These are phyloP conservation scores for Pseudocheirus occidentalis DNA, from an alignment of 2,797 vertebrate species.

Conservation along the genomic window DNA sequence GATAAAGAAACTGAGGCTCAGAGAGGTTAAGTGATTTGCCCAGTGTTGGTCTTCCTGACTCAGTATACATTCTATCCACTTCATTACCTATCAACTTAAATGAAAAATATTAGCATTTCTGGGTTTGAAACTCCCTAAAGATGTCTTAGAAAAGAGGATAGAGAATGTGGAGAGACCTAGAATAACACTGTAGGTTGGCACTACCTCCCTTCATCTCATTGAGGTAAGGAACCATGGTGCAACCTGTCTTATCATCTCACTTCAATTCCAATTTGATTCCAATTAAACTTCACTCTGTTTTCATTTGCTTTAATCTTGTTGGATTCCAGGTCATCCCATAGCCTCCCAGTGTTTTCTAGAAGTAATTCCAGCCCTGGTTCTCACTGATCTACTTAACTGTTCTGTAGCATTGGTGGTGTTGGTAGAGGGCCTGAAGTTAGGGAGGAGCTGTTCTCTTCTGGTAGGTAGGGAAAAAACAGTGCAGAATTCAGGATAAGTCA, in stretches of 20 bases:
- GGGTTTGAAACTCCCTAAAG: not conserved
- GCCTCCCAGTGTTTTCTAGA: not conserved
- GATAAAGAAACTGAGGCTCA: not conserved
- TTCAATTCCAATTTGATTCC: not conserved
- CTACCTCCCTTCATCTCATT: not conserved
- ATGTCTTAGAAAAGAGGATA: not conserved
- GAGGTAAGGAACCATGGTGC: too few species aligned
- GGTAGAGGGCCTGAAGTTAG: not conserved
- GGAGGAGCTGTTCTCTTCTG: not conserved
- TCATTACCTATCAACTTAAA: conserved; percentile 33
- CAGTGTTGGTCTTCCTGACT: not conserved
- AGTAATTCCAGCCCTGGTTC: not conserved
- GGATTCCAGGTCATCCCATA: not conserved
- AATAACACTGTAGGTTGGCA: not conserved
- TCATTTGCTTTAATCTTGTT: not conserved
- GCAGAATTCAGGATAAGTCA: not conserved
- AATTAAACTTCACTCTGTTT: not conserved
- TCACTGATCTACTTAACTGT: not conserved
- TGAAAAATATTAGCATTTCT: conserved; percentile 17
- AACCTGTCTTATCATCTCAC: too few species aligned
- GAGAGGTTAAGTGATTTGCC: not conserved
- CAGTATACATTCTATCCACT: not conserved
- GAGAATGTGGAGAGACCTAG: not conserved
- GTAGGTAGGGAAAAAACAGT: not conserved
- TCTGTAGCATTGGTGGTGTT: not conserved